Base-by-base conservation (phyloP, 2,888 invertebrate species). In the Hypercompe scribonia region DNA sequence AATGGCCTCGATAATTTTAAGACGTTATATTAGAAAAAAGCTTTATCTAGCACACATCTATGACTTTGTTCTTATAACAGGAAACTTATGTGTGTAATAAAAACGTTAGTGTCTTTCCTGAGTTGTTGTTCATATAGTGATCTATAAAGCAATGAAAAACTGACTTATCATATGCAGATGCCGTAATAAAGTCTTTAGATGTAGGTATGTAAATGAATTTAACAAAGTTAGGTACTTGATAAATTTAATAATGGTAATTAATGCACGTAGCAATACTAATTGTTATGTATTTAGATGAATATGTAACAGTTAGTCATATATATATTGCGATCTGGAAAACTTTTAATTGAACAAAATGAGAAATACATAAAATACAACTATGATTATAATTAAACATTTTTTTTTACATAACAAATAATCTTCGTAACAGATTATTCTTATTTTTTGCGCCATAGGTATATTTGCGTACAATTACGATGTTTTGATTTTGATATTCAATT, bases 61-160 rank as follows among this genome's bases (percentile, higher is more conserved):
- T 84, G 78, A 80, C 78, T 77, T 81, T 82, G 77, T 84, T 74
- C 77, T 77, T 46, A 83, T 75, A 81, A 81, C 87, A 88, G 88
- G 90, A 89, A 90, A 85, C 79, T 79, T 82, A 83, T 74, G 73
- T 82, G 81, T 82, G 86, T 87, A 85, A 87, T 88, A 84, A 81
- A 85, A 79, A 83, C 82, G 78, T 87, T 86, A 85, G 71, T 73
- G 69, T 73, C 79, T 85, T 89, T 88, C 89, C 89, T 90, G 78
- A 82, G 76, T 80, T 81, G 81, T 84, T 80, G 78, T 78, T 86
- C 67, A 61, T 73, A 58, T 18, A 71, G 34, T 63, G 68, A 73
- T 74, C 65, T 61, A 39, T 65, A 69, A n/a, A 76, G 39, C 24
- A 61, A 71, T 72, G 70, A 67, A 76, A 77, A 75, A 81, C 74